These are phyloP conservation scores for Coboldia fuscipes DNA, from an alignment of 1,140 invertebrate species.

Conservation along the genomic window DNA sequence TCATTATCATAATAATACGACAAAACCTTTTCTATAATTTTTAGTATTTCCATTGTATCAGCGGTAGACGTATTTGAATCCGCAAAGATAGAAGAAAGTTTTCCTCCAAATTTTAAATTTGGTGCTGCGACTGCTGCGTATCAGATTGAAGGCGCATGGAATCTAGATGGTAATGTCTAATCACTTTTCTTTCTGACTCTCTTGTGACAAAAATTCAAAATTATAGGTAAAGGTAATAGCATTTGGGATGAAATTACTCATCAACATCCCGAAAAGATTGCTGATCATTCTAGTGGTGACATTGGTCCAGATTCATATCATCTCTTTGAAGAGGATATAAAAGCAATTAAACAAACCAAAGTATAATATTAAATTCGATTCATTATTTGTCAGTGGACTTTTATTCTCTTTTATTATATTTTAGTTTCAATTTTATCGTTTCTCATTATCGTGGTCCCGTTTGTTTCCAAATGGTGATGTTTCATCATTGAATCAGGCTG, in stretches of 20 bases:
- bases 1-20: no score
- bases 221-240: slow-evolving; percentile 29
- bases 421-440: slow-evolving; percentile 19
- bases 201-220: not conserved
- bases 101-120: slow-evolving; percentile 28
- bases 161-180: slow-evolving; percentile 22
- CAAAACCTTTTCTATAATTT: no score
- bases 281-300: slow-evolving; percentile 22
- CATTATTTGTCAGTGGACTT: not conserved
- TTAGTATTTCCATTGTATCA: no score
- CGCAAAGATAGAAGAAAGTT: no score
- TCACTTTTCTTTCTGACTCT: slow-evolving; percentile 4
- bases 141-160: slow-evolving; percentile 34
- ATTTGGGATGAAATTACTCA: slow-evolving; percentile 33
- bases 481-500: slow-evolving; percentile 27
- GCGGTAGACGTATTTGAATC: no score
- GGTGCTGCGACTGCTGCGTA: slow-evolving; percentile 28
- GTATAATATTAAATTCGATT: not conserved
- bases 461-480: slow-evolving; percentile 30
- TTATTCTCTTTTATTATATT: not conserved
- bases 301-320: slow-evolving; percentile 28
- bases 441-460: slow-evolving; percentile 31
- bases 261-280: slow-evolving; percentile 21
- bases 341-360: slow-evolving; percentile 15
- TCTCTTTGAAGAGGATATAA: slow-evolving; percentile 26